Conservation (phyloP, 2,797 vertebrate species). For the Dallia pectoralis region DNA sequence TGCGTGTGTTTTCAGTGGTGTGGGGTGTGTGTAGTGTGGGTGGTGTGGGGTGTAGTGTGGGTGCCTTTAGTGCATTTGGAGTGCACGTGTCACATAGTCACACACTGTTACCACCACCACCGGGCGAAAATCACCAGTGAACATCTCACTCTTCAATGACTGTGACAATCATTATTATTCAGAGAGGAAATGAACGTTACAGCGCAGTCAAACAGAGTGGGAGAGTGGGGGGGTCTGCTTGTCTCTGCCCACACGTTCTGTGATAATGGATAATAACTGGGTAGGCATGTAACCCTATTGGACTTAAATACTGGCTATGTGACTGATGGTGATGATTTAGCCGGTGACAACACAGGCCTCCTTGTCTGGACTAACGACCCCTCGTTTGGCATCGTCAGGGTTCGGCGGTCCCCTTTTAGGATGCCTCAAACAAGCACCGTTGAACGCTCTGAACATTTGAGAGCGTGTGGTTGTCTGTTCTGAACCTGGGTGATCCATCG, state of each 20-base stretch:
- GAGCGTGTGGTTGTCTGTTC: neutral
- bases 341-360: neutral
- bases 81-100: neutral
- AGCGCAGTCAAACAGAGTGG: neutral
- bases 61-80: neutral
- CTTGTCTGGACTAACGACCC: neutral
- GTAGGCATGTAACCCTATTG: neutral
- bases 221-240: neutral
- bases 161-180: neutral
- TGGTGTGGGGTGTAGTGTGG: neutral
- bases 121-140: neutral
- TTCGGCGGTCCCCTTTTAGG: neutral
- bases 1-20: neutral
- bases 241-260: neutral
- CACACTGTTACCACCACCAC: neutral
- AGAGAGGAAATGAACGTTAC: neutral
- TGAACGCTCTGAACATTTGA: neutral
- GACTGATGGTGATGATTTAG: conserved; percentile 6
- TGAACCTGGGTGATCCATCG: neutral
- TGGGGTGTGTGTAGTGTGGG: neutral
- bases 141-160: neutral
- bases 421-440: neutral
- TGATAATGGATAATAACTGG: neutral
- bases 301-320: neutral
- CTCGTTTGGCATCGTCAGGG: neutral